Evolutionary conservation across 2,888 invertebrate genomes (phyloP), one percentile per base, ranked within the genome.

Genomic region (Osmoderma eremita): DNA sequence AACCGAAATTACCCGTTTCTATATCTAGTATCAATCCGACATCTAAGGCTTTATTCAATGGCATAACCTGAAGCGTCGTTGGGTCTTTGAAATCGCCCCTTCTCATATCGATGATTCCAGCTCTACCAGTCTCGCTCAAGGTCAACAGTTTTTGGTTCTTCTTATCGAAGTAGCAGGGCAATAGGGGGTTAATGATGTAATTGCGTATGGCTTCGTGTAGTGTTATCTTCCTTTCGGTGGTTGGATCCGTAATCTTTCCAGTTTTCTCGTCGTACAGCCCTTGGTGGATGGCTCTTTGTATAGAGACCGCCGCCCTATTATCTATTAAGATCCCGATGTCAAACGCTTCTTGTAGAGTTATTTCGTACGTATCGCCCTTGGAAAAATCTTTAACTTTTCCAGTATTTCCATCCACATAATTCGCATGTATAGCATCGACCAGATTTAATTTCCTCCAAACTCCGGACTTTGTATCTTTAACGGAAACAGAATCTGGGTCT

Each of bases 221-320:
- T 1, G 94, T 93, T 2, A 95, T 90, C 75, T 90, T 88, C 69
- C 91, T 87, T 50, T 91, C 91, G 2, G 90, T 92, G 67, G 88
- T 87, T 0, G 93, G 91, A 82, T 97, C 95, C 39, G 90, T 86
- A 58, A 97, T 88, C 84, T 93, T 93, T 10, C 94, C 93, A 0
- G 89, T 90, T 68, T 85, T 86, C 67, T 92, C 91, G 73, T 94
- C 92, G 77, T 94, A 94, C 0, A 94, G 83, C 1, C 95, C 94
- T 83, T 94, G 91, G 79, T 94, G 94, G 62, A 95, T 87, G 0
- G 93, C 93, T 76, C 93, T 86, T 78, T 95, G 95, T 36, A 95
- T 81, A 12, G 93, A 93, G 18, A 94, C 88, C 0, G 94, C 90
- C 8, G 91, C 91, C 80, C 91, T 91, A 72, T 89, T 90, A 77